A percentile compares a stretch with the other conserved stretches of the same genome.
Evolutionary conservation across 2,113 vertebrate species (phyloP).

Genomic region (Lagopus leucura): DNA sequence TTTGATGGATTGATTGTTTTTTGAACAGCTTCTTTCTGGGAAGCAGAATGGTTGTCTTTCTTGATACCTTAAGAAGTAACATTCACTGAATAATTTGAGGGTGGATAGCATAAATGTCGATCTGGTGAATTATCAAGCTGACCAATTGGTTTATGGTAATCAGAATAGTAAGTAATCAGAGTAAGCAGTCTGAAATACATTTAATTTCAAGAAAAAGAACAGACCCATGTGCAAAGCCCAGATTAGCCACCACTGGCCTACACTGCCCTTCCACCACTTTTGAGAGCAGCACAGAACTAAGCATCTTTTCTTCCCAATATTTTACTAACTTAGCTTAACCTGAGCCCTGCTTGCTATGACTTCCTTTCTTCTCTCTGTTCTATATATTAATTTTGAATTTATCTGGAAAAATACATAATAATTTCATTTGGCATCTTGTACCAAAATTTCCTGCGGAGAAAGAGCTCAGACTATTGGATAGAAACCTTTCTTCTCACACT

Average conservation of each 20-base stretch:
- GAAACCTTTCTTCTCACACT: conserved; percentile 5
- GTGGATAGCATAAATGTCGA: neutral
- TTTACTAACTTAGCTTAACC: neutral
- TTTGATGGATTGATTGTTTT: neutral
- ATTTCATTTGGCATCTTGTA: neutral
- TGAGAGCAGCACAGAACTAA: neutral
- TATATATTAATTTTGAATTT: neutral
- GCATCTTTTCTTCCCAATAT: neutral
- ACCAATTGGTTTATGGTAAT: neutral
- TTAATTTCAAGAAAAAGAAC: neutral
- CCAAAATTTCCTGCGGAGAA: neutral
- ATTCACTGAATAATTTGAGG: neutral
- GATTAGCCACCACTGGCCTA: neutral
- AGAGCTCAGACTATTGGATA: neutral
- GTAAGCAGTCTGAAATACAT: neutral
- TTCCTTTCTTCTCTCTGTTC: neutral
- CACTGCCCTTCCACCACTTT: neutral
- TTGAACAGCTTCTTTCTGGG: neutral
- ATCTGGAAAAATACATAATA: too few species aligned
- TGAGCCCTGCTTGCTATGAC: neutral
- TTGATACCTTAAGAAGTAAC: neutral
- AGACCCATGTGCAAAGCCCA: neutral
- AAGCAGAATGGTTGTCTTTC: neutral
- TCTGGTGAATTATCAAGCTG: neutral
- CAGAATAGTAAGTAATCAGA: neutral